Evolutionary conservation across 1,140 invertebrate species (phyloP).

Genomic region (Heterodera schachtii): DNA sequence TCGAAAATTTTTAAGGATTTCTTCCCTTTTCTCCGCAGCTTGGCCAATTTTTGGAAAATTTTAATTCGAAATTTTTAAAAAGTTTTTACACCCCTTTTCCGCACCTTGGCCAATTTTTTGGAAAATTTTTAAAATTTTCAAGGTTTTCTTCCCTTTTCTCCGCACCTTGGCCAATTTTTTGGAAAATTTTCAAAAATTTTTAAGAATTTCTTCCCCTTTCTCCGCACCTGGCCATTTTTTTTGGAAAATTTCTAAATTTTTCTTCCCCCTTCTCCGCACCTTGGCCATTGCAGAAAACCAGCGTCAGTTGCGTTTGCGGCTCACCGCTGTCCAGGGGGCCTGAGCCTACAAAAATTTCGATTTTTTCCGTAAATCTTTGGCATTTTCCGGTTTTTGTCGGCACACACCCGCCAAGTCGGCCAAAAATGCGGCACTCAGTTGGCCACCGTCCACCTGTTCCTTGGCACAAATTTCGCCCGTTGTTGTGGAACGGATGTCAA

Average conservation of each 20-base stretch:
- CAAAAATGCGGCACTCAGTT: constrained; percentile 40
- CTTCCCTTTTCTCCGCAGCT: constrained; percentile 26
- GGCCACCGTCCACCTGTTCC: constrained; percentile 47
- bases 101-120: no score
- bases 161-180: constrained; percentile 36
- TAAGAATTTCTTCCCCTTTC: no score
- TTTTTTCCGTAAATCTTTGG: background rate
- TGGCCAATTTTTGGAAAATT: constrained; percentile 31
- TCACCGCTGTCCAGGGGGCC: constrained; percentile 1
- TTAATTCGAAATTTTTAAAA: no score
- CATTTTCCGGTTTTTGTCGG: background rate
- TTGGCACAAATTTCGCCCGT: constrained; percentile 52
- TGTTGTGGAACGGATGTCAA: constrained; percentile 39
- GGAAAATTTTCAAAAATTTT: no score
- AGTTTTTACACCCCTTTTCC: no score
- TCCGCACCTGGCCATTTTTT: constrained; percentile 30
- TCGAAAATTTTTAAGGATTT: no score
- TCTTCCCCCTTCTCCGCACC: constrained; percentile 25
- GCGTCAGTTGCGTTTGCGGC: constrained; percentile 30
- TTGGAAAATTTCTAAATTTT: no score
- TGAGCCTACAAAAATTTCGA: background rate
- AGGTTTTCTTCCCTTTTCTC: no score
- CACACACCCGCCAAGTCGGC: constrained; percentile 34
- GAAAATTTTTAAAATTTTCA: background rate
- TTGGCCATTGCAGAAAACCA: constrained; percentile 48